Evolutionary conservation across 2,797 vertebrate genomes (phyloP).

Genomic region (Lophotriccus pileatus): DNA sequence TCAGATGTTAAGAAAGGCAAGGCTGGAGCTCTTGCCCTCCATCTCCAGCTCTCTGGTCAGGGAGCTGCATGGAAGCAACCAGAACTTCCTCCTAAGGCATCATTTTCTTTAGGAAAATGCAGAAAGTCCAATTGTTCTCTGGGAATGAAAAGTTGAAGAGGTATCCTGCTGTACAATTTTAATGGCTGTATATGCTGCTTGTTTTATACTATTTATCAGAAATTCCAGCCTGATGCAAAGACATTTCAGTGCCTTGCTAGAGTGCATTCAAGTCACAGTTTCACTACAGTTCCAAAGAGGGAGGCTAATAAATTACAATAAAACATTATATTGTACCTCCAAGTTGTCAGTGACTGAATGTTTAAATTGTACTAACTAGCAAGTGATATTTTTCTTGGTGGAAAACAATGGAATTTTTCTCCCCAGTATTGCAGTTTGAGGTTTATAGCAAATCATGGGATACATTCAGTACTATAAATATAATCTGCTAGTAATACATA

Average conservation of each 20-base stretch:
- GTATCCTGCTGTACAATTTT: neutral
- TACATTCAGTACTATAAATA: slow-evolving; percentile 12
- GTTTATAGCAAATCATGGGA: slow-evolving; percentile 7
- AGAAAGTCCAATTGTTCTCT: neutral
- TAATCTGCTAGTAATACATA: slow-evolving; percentile 23
- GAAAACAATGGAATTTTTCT: slow-evolving; percentile 56
- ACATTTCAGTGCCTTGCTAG: neutral
- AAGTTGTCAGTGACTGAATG: slow-evolving; percentile 57
- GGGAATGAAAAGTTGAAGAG: neutral
- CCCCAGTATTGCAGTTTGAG: neutral
- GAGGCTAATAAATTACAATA: slow-evolving; percentile 56
- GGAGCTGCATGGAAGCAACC: neutral
- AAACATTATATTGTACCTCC: slow-evolving; percentile 35
- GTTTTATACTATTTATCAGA: slow-evolving; percentile 21
- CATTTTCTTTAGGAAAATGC: neutral
- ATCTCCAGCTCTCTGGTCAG: neutral
- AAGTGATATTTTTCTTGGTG: slow-evolving; percentile 51
- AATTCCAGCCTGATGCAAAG: slow-evolving; percentile 8
- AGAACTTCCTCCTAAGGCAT: neutral
- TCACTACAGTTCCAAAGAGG: neutral
- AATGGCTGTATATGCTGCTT: neutral
- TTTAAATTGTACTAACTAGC: slow-evolving; percentile 51
- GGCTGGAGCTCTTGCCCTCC: neutral
- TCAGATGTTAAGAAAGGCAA: neutral
- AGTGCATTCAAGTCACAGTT: neutral